Base-by-base conservation (phyloP, 2,797 vertebrate species). In the Myotis vivesi region DNA sequence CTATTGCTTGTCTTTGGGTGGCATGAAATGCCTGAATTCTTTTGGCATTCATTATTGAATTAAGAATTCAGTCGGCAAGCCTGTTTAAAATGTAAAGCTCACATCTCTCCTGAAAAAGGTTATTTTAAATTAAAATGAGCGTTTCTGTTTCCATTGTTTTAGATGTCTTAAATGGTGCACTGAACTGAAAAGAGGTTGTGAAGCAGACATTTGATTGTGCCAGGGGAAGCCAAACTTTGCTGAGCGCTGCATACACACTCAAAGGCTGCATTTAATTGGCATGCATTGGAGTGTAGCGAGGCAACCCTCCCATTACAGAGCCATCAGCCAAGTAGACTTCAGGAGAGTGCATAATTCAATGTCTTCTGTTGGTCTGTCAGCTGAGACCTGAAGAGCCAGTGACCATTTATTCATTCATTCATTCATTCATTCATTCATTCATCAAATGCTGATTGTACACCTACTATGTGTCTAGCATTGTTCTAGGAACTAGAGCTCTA, bases 81-180 rank as follows among this genome's bases (percentile, higher is more conserved):
- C 77, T 95, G 20, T 73, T 97, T 94, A 96, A 95, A 91, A 97
- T 85, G 89, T 77, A 94, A 91, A 95, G 91, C 86, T 94, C 46
- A 81, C 51, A 75, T 44, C 23, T 96, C 77, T 94, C 91, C 51
- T 73, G 88, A 93, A 95, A 87, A 93, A 84, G 36, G 44, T 89
- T 73, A 94, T 93, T 97, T 96, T 94, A 96, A 96, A 92, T 96
- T 88, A 90, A 96, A 96, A 92, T 23, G 83, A 91, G 77, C 11
- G 1, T 87, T 94, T 91, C 77, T 89, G 49, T 96, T 90, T 91
- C 80, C 28, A 87, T 94, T 90, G 68, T 69, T 92, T 94, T 87
- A 77, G 81, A 82, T 64, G 66, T 95, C 84, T 96, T 83, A 91
- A 92, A 81, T 91, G 89, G 91, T 55, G 59, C 87, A 87, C 38